These are phyloP conservation scores for Muscidifurax raptorellus DNA, from an alignment of 1,140 invertebrate genomes.

Conservation along the genomic window DNA sequence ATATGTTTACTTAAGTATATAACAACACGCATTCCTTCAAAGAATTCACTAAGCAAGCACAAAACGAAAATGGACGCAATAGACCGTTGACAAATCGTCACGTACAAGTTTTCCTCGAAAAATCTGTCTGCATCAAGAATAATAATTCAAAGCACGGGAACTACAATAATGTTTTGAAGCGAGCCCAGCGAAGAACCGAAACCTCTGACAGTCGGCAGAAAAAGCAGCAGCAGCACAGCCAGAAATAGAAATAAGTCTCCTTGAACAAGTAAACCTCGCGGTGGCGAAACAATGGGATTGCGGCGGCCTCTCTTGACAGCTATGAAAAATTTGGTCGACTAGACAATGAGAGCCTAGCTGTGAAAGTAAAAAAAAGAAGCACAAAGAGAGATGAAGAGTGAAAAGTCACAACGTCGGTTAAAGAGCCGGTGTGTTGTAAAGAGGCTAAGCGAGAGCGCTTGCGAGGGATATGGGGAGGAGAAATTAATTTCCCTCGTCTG, in stretches of 20 bases:
- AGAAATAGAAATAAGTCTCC: background rate
- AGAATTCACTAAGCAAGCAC: background rate
- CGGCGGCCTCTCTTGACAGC: background rate
- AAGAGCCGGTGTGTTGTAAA: conserved; percentile 18
- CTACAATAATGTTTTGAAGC: conserved; percentile 1
- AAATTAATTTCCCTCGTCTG: conserved; percentile 41
- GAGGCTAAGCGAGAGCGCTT: background rate
- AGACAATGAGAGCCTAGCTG: background rate
- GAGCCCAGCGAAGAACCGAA: background rate
- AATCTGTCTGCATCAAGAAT: background rate
- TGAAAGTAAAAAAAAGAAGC: background rate
- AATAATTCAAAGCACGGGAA: background rate
- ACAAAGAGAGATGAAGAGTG: background rate
- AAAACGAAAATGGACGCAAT: background rate
- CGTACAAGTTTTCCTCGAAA: background rate
- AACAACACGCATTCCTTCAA: no score
- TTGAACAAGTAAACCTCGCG: conserved; percentile 16
- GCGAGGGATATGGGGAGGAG: conserved; percentile 6
- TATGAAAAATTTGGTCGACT: conserved; percentile 1
- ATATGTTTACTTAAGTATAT: no score
- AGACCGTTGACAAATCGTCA: background rate
- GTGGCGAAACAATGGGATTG: conserved; percentile 8
- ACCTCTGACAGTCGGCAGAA: conserved; percentile 6
- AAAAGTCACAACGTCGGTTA: conserved; percentile 37
- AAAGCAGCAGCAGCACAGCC: background rate